Evolutionary conservation across 2,888 invertebrate genomes (phyloP).

Genomic region (Tiliacea citrago): DNA sequence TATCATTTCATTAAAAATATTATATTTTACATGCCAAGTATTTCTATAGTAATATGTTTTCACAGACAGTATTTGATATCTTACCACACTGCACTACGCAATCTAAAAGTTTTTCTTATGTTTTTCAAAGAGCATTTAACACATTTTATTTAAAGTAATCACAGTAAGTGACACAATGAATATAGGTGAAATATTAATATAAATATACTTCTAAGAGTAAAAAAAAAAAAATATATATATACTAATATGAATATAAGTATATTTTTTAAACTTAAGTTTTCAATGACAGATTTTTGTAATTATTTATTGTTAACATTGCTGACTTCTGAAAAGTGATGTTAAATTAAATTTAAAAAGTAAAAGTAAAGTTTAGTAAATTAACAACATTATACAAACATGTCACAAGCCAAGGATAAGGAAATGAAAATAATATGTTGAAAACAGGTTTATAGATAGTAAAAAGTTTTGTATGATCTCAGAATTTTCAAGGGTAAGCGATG

Average conservation of each 20-base stretch:
- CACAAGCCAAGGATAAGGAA: slow-evolving; percentile 16
- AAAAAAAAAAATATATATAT: too few relatives aligned
- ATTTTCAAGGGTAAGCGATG: slow-evolving; percentile 37
- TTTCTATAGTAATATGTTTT: neutral
- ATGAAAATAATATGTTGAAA: slow-evolving; percentile 19
- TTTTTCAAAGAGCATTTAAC: neutral
- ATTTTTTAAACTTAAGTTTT: neutral
- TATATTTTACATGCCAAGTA: neutral
- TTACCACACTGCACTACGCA: neutral
- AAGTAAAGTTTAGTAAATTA: neutral
- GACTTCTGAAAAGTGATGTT: neutral
- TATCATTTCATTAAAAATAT: neutral
- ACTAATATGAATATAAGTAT: too few relatives aligned
- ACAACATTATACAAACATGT: neutral
- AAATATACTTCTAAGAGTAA: too few relatives aligned
- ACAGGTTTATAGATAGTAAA: slow-evolving; percentile 31
- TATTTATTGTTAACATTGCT: neutral
- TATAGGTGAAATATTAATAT: neutral
- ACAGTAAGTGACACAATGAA: neutral
- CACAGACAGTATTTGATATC: neutral
- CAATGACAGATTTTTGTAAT: neutral
- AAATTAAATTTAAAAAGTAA: neutral
- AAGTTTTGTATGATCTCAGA: neutral
- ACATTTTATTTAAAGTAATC: neutral
- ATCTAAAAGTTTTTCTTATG: neutral